These are phyloP conservation scores for Pygocentrus nattereri DNA, from an alignment of 2,797 vertebrate genomes.

Conservation along the genomic window DNA sequence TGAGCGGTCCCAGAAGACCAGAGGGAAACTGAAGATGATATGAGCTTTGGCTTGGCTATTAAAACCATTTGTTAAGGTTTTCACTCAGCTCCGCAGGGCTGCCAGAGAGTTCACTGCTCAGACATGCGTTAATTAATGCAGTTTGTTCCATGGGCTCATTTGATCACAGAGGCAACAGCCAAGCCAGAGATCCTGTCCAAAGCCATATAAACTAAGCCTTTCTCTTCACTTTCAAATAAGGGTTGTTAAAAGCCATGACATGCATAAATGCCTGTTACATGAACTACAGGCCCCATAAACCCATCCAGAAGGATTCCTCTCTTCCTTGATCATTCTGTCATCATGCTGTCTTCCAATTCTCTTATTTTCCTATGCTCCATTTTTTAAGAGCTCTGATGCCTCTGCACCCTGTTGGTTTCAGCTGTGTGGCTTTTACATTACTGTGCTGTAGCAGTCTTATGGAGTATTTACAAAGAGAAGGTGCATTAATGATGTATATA, in stretches of 20 bases:
- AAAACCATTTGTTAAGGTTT: conserved; percentile 84
- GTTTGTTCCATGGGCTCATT: conserved; percentile 73
- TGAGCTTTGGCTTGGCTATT: conserved; percentile 78
- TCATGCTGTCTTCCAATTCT: conserved; percentile 53
- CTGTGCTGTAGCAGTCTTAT: background rate
- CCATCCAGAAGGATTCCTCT: conserved; percentile 68
- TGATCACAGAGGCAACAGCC: conserved; percentile 67
- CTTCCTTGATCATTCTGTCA: conserved; percentile 76
- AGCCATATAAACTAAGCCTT: conserved; percentile 67
- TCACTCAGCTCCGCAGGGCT: conserved; percentile 73
- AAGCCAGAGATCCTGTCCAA: conserved; percentile 61
- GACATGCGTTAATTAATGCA: conserved; percentile 78
- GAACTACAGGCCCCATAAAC: conserved; percentile 66
- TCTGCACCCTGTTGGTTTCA: conserved; percentile 56
- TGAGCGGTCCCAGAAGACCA: conserved; percentile 74
- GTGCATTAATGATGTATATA: background rate
- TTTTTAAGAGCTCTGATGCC: conserved; percentile 65
- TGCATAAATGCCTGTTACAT: conserved; percentile 45
- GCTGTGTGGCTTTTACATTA: conserved; percentile 44
- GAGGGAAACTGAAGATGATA: conserved; percentile 76
- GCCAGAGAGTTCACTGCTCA: conserved; percentile 70
- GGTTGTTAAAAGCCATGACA: conserved; percentile 70
- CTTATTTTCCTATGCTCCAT: conserved; percentile 70
- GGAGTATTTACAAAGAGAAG: no score
- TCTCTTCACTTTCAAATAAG: conserved; percentile 57